Conservation (phyloP, 2,888 invertebrate species). For the Leucophenga maculata region DNA sequence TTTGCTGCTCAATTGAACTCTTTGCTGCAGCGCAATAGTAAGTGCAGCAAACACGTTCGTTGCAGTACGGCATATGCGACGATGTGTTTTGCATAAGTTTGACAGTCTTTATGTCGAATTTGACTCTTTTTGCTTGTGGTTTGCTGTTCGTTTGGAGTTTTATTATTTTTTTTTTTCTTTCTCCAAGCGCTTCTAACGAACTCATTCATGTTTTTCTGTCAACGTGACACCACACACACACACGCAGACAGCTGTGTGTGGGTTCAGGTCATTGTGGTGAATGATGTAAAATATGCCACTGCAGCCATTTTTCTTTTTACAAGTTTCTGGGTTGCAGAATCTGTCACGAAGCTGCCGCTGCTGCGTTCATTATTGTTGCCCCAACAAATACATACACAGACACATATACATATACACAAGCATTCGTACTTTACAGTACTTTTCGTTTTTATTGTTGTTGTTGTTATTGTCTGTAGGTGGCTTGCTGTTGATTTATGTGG, state of each 20-base stretch:
- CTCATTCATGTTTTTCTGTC: constrained; percentile 57
- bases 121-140: background rate
- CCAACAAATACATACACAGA: too few species aligned
- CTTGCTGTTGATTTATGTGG: constrained; percentile 57
- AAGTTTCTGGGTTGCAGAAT: constrained; percentile 17
- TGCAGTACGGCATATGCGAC: constrained; percentile 1
- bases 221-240: constrained; percentile 44
- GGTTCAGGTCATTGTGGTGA: background rate
- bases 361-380: constrained; percentile 56
- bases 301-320: constrained; percentile 1
- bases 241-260: background rate
- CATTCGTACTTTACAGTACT: too few species aligned
- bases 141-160: background rate
- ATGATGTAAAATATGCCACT: constrained; percentile 8
- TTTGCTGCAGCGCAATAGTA: constrained; percentile 13
- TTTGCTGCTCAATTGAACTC: constrained; percentile 65
- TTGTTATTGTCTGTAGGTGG: constrained; percentile 20
- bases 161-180: constrained; percentile 16
- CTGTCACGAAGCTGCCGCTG: constrained; percentile 39
- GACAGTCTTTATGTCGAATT: constrained; percentile 46
- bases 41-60: background rate
- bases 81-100: constrained; percentile 61
- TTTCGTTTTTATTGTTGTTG: constrained; percentile 24
- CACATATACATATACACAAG: too few species aligned
- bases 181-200: constrained; percentile 47